A percentile compares a stretch with the other conserved stretches of the same genome.
Evolutionary conservation across 2,888 invertebrate species (phyloP).

Genomic region (Lepeophtheirus nordmannii): DNA sequence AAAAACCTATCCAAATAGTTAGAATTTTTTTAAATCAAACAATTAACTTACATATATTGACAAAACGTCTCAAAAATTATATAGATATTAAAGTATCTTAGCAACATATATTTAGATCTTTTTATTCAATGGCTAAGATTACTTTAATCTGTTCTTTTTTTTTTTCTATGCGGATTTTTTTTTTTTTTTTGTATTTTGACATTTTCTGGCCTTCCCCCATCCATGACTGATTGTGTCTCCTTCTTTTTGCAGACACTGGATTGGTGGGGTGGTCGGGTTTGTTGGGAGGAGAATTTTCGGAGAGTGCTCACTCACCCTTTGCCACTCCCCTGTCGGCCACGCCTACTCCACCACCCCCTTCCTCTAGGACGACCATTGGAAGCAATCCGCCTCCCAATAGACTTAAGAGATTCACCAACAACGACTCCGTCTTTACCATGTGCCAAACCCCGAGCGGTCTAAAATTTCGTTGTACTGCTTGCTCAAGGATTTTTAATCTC

Average conservation of each 20-base stretch:
- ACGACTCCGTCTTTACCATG: slow-evolving; percentile 20
- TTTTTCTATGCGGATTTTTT: too few species aligned
- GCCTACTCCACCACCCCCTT: slow-evolving; percentile 1
- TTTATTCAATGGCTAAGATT: too few species aligned
- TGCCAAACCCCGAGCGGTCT: slow-evolving; percentile 19
- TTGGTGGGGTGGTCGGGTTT: slow-evolving; percentile 21
- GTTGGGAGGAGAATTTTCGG: slow-evolving; percentile 23
- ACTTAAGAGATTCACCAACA: slow-evolving; percentile 23
- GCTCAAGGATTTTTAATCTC: slow-evolving; percentile 21
- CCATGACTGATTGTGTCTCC: slow-evolving; percentile 18
- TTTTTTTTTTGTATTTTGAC: too few species aligned
- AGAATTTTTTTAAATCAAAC: too few species aligned
- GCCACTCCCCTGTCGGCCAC: slow-evolving; percentile 14
- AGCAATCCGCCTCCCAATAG: slow-evolving; percentile 7
- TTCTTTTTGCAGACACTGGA: slow-evolving; percentile 25
- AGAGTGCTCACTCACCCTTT: slow-evolving; percentile 11
- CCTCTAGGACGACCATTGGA: not conserved
- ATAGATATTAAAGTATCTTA: too few species aligned
- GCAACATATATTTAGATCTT: too few species aligned
- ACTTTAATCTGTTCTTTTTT: too few species aligned
- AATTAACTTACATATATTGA: too few species aligned
- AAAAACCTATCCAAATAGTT: too few species aligned
- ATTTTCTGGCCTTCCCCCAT: not conserved
- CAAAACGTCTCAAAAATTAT: too few species aligned
- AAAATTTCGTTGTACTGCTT: slow-evolving; percentile 21